phyloP scores from a whole-genome alignment of 2,797 vertebrate genomes.

The Sebastes flavidus region DNA sequence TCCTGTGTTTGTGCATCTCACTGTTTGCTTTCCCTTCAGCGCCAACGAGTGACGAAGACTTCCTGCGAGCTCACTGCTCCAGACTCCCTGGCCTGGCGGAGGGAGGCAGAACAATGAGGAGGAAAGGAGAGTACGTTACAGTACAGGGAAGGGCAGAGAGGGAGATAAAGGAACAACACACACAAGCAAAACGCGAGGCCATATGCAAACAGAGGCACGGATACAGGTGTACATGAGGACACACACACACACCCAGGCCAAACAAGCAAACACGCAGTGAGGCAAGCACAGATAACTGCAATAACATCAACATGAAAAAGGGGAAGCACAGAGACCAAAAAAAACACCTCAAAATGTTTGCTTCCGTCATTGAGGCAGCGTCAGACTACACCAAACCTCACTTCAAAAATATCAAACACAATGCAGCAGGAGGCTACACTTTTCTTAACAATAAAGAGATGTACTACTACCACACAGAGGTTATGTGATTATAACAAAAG shows the following conservation, averaged over 20 bases:
- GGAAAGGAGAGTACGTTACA: conserved; percentile 37
- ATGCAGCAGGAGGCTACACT: not conserved
- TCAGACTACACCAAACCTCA: not conserved
- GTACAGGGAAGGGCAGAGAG: conserved; percentile 28
- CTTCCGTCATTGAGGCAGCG: not conserved
- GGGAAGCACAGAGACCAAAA: not conserved
- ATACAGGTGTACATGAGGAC: conserved; percentile 34
- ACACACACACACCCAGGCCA: not conserved
- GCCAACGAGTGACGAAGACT: conserved; percentile 37
- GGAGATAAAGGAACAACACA: conserved; percentile 4
- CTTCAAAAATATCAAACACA: not conserved
- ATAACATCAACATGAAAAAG: not conserved
- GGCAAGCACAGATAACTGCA: not conserved
- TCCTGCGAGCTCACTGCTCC: conserved; percentile 50
- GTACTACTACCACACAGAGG: not conserved
- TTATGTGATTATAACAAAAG: not conserved
- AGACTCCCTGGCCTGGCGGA: conserved; percentile 8
- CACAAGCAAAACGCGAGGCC: not conserved
- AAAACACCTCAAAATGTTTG: not conserved
- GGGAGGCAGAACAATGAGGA: conserved; percentile 60
- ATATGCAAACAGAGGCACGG: conserved; percentile 32
- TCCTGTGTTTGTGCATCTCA: conserved; percentile 67
- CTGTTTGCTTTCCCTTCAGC: conserved; percentile 36
- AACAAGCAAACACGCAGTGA: conserved; percentile 22
- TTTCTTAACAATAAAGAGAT: not conserved